A percentile compares a stretch with the other conserved stretches of the same genome.
Evolutionary conservation across 2,113 vertebrate genomes (phyloP).

Genomic region (Calypte anna): DNA sequence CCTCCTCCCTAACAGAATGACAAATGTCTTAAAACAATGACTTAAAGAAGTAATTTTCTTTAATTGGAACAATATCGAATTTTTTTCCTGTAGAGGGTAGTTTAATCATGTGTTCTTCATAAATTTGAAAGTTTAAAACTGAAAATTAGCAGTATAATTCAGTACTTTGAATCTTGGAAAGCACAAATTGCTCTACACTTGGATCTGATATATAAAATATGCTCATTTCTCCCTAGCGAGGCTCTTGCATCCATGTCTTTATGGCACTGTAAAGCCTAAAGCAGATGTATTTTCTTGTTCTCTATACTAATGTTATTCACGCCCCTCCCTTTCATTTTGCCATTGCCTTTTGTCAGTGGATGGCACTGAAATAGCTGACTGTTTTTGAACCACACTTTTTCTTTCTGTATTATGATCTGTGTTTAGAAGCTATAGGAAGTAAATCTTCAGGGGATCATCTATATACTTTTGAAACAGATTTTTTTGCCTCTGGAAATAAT

Average conservation of each 20-base stretch:
- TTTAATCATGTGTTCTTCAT: conserved; percentile 3
- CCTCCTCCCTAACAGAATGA: not conserved
- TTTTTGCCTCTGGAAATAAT: not conserved
- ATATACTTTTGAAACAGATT: not conserved
- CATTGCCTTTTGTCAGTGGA: not conserved
- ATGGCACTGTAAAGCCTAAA: not conserved
- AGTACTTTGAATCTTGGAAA: not conserved
- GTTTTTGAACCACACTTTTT: not conserved
- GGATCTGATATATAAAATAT: not conserved
- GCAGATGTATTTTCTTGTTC: not conserved
- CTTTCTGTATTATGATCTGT: not conserved
- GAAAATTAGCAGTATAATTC: conserved; percentile 8
- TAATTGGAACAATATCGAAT: conserved; percentile 37
- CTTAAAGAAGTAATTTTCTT: not conserved
- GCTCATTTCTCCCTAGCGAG: not conserved
- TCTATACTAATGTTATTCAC: not conserved
- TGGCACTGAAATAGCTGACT: not conserved
- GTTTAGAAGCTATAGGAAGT: not conserved
- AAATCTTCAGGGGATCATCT: not conserved
- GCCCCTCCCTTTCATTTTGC: not conserved
- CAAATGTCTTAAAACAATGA: conserved; percentile 7
- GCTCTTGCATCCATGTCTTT: not conserved
- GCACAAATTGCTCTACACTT: not conserved
- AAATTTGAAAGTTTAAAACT: conserved; percentile 16
- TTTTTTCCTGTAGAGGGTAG: not conserved